Conservation (phyloP, 2,888 invertebrate species). For the Trachelus iudaicus region DNA sequence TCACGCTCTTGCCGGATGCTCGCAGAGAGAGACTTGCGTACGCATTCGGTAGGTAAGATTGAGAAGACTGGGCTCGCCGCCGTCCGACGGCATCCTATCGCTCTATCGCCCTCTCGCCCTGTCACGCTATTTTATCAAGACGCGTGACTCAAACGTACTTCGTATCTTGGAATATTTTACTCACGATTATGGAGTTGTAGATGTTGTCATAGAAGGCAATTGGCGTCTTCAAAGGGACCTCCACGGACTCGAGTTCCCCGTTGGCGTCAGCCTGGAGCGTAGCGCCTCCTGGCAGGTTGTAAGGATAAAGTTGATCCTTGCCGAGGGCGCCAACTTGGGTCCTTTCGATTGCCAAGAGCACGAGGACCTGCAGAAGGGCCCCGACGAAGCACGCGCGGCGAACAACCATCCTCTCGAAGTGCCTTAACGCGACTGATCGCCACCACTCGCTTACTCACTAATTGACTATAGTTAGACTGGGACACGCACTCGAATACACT, state of each 20-base stretch:
- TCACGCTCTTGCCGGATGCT: neutral
- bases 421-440: slow-evolving; percentile 53
- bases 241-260: slow-evolving; percentile 65
- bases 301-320: slow-evolving; percentile 54
- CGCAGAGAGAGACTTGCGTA: no score
- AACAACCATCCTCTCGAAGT: slow-evolving; percentile 56
- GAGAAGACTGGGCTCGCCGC: neutral
- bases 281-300: slow-evolving; percentile 35
- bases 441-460: slow-evolving; percentile 31
- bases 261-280: slow-evolving; percentile 43
- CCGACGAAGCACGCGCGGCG: slow-evolving; percentile 1
- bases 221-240: slow-evolving; percentile 76
- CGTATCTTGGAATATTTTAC: slow-evolving; percentile 64
- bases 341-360: slow-evolving; percentile 33
- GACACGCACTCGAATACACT: slow-evolving; percentile 13
- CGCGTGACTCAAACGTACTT: neutral
- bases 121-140: neutral
- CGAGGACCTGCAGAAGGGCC: slow-evolving; percentile 22
- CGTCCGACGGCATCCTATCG: no score
- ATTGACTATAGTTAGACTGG: slow-evolving; percentile 39
- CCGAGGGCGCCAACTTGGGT: slow-evolving; percentile 38
- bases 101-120: no score
- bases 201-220: slow-evolving; percentile 82
- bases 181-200: slow-evolving; percentile 85
- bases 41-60: neutral